A percentile compares a stretch with the other conserved stretches of the same genome.
Evolutionary conservation across 2,888 invertebrate genomes (phyloP).

Genomic region (Phania funesta): DNA sequence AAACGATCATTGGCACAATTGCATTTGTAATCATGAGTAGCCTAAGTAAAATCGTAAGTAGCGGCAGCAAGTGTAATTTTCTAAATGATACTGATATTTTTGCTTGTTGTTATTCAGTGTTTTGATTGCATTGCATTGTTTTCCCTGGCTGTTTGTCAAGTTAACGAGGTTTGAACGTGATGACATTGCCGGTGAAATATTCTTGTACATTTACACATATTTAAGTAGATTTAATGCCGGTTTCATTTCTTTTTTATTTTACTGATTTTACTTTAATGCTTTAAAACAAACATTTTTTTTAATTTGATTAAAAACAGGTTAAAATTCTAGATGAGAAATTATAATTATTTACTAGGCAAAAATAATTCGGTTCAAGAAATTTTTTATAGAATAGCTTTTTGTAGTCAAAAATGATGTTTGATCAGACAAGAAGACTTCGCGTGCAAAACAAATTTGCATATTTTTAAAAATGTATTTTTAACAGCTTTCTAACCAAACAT

Average conservation of each 20-base stretch:
- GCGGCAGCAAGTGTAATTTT: background rate
- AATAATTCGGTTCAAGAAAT: too few relatives aligned
- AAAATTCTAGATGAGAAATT: background rate
- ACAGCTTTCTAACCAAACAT: too few relatives aligned
- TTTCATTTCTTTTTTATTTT: constrained; percentile 16
- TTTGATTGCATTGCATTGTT: constrained; percentile 7
- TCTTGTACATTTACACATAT: constrained; percentile 34
- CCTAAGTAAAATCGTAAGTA: constrained; percentile 1
- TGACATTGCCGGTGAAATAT: constrained; percentile 51
- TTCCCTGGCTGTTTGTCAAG: constrained; percentile 22
- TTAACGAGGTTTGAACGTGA: constrained; percentile 22
- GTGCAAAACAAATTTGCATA: too few relatives aligned
- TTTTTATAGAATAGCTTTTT: too few relatives aligned
- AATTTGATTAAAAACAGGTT: constrained; percentile 16
- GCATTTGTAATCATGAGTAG: constrained; percentile 23
- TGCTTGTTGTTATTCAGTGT: background rate
- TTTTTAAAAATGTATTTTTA: too few relatives aligned
- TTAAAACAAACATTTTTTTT: constrained; percentile 20
- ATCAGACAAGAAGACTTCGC: too few relatives aligned
- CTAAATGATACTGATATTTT: constrained; percentile 17
- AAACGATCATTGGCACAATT: constrained; percentile 60
- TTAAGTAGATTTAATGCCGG: constrained; percentile 24
- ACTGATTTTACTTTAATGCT: constrained; percentile 57
- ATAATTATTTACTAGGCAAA: background rate
- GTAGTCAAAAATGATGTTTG: too few relatives aligned